Evolutionary conservation across 2,888 invertebrate species (phyloP), one percentile per base, ranked within the genome.

Genomic region (Lycocerus yunnanus): DNA sequence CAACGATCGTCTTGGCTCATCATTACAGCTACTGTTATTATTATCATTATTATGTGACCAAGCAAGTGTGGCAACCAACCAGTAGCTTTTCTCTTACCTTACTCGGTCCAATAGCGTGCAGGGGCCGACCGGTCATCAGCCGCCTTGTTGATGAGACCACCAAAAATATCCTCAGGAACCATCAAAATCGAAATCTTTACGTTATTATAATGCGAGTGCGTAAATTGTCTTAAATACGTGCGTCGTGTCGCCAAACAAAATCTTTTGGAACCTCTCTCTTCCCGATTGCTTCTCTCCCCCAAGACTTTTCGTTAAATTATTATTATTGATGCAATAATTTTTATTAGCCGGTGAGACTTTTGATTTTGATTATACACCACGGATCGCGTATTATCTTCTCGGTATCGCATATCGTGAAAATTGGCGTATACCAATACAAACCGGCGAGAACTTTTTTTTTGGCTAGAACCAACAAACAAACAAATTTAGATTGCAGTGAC

Each of bases 41-140:
- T 85, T 84, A 85, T 85, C 84, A 85, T 86, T 84, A 85, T 85
- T 84, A 86, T 85, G 84, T 83, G 84, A 84, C 84, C 81, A 80
- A 80, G 80, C 83, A 79, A 79, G 80, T 83, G 80, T 81, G 80
- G 82, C 82, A 80, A 82, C 85, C 85, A 85, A 86, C 85, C 85
- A 82, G 85, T 85, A 85, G 85, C 84, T 78, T 77, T 78, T 78
- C 63, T 77, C 74, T 73, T 69, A 76, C 68, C 73, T 74, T 74
- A 69, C 68, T 71, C 79, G 79, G 77, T 84, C 85, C 84, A 85
- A 84, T 78, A 79, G 72, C 71, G 63, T 75, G 69, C 72, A 77
- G 74, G 78, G 80, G 80, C 76, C 77, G 80, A 81, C 83, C 83
- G 83, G 82, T 82, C 82, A 78, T 81, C 82, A 78, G 81, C 83